Percentiles rank a stretch among this genome's conserved stretches.
phyloP scores from a whole-genome alignment of 2,888 invertebrate species.

The Cephus pulcher region DNA sequence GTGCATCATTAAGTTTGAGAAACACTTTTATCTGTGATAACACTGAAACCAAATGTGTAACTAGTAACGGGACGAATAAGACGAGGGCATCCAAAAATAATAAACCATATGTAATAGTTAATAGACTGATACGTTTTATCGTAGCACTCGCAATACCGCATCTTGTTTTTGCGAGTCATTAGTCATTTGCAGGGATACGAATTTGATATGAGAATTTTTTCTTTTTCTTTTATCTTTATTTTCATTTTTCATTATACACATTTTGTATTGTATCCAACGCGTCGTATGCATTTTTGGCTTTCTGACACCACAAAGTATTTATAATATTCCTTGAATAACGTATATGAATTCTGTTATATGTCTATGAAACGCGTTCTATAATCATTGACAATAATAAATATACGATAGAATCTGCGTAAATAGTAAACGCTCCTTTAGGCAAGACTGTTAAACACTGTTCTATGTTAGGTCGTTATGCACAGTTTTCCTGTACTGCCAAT shows the following conservation, averaged over 20 bases:
- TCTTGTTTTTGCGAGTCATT: slow-evolving; percentile 12
- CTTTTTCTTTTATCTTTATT: slow-evolving; percentile 7
- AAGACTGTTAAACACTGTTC: not conserved
- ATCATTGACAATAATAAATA: not conserved
- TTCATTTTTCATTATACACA: not conserved
- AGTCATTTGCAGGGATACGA: not conserved
- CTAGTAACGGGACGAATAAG: not conserved
- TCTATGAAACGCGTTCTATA: not conserved
- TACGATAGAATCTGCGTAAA: not conserved
- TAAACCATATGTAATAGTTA: slow-evolving; percentile 20
- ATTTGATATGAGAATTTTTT: slow-evolving; percentile 9
- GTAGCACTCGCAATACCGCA: slow-evolving; percentile 36
- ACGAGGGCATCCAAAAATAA: not conserved
- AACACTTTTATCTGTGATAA: not conserved
- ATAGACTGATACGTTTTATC: slow-evolving; percentile 28
- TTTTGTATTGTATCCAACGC: not conserved
- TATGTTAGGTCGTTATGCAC: not conserved
- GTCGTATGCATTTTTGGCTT: not conserved
- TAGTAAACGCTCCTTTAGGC: not conserved
- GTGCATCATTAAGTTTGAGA: not conserved
- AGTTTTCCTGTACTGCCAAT: not conserved
- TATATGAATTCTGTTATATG: not conserved
- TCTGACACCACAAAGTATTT: not conserved
- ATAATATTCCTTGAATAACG: not conserved
- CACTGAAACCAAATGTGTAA: not conserved